Conservation (phyloP, 2,113 vertebrate genomes). For the Leptobrachium ailaonicum region DNA sequence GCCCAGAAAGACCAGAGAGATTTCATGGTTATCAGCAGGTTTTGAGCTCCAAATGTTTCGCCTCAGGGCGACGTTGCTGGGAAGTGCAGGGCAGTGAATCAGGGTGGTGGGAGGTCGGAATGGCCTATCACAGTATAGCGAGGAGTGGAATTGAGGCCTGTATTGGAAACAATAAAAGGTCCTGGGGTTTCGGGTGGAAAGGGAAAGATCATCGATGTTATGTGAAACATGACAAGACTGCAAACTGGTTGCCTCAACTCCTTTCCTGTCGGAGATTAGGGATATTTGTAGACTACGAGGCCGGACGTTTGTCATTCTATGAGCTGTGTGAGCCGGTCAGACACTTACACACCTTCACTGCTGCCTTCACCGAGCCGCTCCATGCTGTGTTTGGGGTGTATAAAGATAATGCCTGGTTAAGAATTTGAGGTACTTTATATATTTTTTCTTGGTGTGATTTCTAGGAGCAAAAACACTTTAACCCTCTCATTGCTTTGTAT, state of each 20-base stretch:
- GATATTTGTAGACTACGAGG: conserved; percentile 3
- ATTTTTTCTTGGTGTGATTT: too few relatives aligned
- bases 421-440: too few relatives aligned
- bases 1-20: neutral
- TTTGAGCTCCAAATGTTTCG: neutral
- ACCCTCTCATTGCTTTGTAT: too few relatives aligned
- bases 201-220: neutral
- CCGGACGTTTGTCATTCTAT: conserved; percentile 2
- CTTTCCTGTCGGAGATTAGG: neutral
- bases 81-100: neutral
- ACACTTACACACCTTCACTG: conserved; percentile 9
- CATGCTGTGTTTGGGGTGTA: too few relatives aligned
- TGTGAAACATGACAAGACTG: neutral
- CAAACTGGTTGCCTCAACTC: neutral
- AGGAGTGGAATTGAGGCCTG: neutral
- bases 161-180: neutral
- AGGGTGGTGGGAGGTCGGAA: neutral
- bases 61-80: neutral
- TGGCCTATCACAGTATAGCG: neutral
- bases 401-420: too few relatives aligned
- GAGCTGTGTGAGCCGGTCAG: neutral
- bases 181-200: neutral
- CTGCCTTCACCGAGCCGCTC: neutral
- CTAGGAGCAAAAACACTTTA: too few relatives aligned
- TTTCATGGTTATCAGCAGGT: neutral